Evolutionary conservation across 2,113 vertebrate genomes (phyloP), one percentile per base, ranked within the genome.

Genomic region (Ptilonorhynchus violaceus): DNA sequence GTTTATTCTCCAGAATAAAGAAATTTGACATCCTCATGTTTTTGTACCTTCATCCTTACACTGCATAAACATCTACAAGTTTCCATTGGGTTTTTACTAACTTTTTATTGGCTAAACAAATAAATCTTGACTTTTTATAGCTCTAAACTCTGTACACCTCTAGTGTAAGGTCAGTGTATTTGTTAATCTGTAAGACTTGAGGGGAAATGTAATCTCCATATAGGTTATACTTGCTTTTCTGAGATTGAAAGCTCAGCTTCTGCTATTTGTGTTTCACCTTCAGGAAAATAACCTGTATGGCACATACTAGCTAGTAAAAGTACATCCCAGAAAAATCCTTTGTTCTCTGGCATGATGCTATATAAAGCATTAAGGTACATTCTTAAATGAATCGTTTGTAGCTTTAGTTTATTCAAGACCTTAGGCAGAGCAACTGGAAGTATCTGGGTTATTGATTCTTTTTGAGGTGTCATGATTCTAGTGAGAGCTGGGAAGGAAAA

Each of bases 241-340:
- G 44, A 64, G 21, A 33, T 28, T 11, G 47, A 82, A 74, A 30
- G 7, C 24, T 60, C 33, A 66, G 22, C 10, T 63, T 64, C 25
- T 79, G 15, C n/a, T 75, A 3, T 68, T 88, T 80, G 13, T 37
- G n/a, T 30, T 93, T 73, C 16, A n/a, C 5, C 24, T 73, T 87
- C 31, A 44, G 28, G 41, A 33, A 68, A 80, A 20, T 49, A 74
- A 31, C 2, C 8, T 49, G 2, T 35, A 4, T 68, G 25, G 7
- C 11, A 67, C 3, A 15, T 13, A 21, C 6, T 28, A 44, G 12
- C 33, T 70, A 33, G 8, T 44, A 39, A 73, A 85, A 80, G 6
- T 39, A 37, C 3, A 27, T 67, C 4, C 13, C 1, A 1, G 17
- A 3, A 42, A 60, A 62, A 0, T 8, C 50, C 3, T 28, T 70